Percentiles rank a stretch among this genome's conserved stretches.
phyloP scores from a whole-genome alignment of 2,888 invertebrate species.

The Diogma glabrata region DNA sequence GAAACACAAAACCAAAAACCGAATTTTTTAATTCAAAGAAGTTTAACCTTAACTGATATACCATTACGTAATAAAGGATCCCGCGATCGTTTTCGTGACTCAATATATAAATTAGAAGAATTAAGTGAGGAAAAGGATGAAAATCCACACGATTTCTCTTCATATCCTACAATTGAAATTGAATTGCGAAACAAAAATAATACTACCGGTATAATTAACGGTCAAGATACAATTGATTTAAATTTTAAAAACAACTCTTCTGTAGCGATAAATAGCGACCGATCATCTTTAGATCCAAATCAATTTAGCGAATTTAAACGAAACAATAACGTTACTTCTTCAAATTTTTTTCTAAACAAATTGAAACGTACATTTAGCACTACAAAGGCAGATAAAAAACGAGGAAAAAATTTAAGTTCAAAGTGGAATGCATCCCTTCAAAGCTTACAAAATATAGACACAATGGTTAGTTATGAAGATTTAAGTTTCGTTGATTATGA shows the following conservation, averaged over 20 bases:
- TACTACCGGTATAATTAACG: too few relatives aligned
- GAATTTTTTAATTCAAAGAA: slow-evolving; percentile 31
- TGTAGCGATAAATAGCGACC: neutral
- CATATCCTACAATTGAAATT: too few relatives aligned
- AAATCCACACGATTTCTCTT: neutral
- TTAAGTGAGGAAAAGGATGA: slow-evolving; percentile 29
- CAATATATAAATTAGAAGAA: slow-evolving; percentile 30
- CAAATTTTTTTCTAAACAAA: slow-evolving; percentile 29
- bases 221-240: neutral
- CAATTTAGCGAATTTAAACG: slow-evolving; percentile 3
- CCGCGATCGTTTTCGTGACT: slow-evolving; percentile 30
- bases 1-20: slow-evolving; percentile 20
- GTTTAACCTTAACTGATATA: slow-evolving; percentile 33
- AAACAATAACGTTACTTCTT: slow-evolving; percentile 13
- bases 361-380: slow-evolving; percentile 29
- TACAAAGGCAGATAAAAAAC: slow-evolving; percentile 25
- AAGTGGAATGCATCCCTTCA: slow-evolving; percentile 43
- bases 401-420: slow-evolving; percentile 32
- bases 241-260: neutral
- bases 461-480: slow-evolving; percentile 44
- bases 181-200: too few relatives aligned
- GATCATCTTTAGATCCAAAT: neutral
- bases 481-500: slow-evolving; percentile 46
- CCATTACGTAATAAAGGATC: slow-evolving; percentile 28
- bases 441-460: slow-evolving; percentile 42